Conservation (phyloP, 2,888 invertebrate genomes). For the Eumerus sabulonum region DNA sequence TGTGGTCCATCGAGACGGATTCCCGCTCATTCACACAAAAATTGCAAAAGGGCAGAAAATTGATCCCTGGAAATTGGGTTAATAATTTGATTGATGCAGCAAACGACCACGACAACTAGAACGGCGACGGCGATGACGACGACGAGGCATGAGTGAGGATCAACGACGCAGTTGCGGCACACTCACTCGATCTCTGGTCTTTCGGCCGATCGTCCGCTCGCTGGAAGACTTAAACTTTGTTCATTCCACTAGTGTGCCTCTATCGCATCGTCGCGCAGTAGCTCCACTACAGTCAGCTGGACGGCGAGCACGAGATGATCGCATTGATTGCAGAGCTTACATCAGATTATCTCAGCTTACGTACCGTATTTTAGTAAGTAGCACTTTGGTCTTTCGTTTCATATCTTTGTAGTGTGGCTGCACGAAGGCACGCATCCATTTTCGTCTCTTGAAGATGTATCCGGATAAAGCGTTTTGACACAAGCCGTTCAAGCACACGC, state of each 20-base stretch:
- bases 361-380: conserved; percentile 29
- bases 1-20: conserved; percentile 60
- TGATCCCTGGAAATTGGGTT: conserved; percentile 67
- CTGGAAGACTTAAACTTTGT: background rate
- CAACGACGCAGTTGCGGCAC: conserved; percentile 33
- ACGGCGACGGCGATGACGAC: too few relatives aligned
- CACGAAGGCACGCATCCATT: conserved; percentile 54
- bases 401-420: conserved; percentile 31
- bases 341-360: conserved; percentile 62
- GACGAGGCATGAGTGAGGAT: conserved; percentile 33
- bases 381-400: conserved; percentile 50
- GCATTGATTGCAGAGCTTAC: conserved; percentile 68
- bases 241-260: conserved; percentile 62
- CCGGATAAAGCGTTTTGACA: conserved; percentile 8
- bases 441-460: conserved; percentile 11
- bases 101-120: conserved; percentile 40
- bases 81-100: conserved; percentile 67
- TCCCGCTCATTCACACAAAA: conserved; percentile 64
- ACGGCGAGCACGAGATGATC: conserved; percentile 63
- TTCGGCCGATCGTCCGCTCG: conserved; percentile 36
- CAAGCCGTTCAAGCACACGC: conserved; percentile 13
- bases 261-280: conserved; percentile 71
- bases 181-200: conserved; percentile 54
- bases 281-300: conserved; percentile 56
- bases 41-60: conserved; percentile 68